A percentile compares a stretch with the other conserved stretches of the same genome.
phyloP scores from a whole-genome alignment of 2,888 invertebrate genomes.

The Notocelia uddmanniana region DNA sequence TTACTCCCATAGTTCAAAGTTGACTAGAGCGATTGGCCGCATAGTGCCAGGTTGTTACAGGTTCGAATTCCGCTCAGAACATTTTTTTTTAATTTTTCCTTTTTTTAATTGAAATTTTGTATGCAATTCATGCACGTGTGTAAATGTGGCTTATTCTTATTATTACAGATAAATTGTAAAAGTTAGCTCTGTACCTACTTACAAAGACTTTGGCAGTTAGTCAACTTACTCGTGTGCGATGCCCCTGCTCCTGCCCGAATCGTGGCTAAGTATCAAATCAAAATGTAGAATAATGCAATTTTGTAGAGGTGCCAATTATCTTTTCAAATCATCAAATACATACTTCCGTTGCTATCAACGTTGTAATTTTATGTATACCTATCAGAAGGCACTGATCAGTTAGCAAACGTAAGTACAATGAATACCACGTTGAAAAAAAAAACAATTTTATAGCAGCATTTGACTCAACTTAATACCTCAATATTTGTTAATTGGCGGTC shows the following conservation, averaged over 20 bases:
- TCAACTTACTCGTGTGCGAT: too few species aligned
- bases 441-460: background rate
- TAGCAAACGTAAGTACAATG: background rate
- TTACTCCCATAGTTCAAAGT: too few species aligned
- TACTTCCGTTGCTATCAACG: background rate
- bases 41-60: too few species aligned
- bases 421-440: background rate
- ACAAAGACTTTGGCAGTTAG: background rate
- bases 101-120: too few species aligned
- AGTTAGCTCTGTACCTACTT: too few species aligned
- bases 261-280: background rate
- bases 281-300: too few species aligned
- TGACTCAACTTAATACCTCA: background rate
- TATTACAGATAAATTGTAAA: background rate
- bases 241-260: background rate
- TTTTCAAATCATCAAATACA: background rate
- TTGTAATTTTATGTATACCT: background rate
- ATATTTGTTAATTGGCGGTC: background rate
- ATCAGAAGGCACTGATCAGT: background rate
- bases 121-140: too few species aligned
- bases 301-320: too few species aligned
- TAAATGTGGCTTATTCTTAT: too few species aligned
- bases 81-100: too few species aligned
- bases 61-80: too few species aligned
- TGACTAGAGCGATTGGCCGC: too few species aligned